These are phyloP conservation scores for Drosophila hamatofila DNA, from an alignment of 2,888 invertebrate genomes.

Conservation along the genomic window DNA sequence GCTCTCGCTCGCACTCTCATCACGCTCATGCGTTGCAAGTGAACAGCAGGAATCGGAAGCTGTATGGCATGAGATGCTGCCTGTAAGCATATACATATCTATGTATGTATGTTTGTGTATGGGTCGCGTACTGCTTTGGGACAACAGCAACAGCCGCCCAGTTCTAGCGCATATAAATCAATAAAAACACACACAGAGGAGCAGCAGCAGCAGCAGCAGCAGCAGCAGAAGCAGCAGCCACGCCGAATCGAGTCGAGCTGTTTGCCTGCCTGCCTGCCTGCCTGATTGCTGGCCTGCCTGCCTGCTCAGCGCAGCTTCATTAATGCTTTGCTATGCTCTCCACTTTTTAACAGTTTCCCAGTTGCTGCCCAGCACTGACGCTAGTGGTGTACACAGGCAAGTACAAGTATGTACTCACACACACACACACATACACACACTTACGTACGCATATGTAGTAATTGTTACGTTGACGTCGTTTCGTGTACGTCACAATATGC, in stretches of 20 bases:
- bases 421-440: constrained; percentile 16
- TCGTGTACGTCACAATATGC: constrained; percentile 47
- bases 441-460: constrained; percentile 24
- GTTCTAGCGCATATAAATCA: constrained; percentile 78
- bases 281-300: not conserved
- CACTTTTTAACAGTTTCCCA: constrained; percentile 47
- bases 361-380: constrained; percentile 34
- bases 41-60: constrained; percentile 73
- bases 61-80: constrained; percentile 46
- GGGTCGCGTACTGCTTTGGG: constrained; percentile 62
- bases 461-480: constrained; percentile 55
- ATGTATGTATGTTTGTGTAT: constrained; percentile 32
- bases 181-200: constrained; percentile 63
- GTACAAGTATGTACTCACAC: constrained; percentile 25
- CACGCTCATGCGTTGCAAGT: constrained; percentile 57
- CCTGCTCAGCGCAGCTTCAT: constrained; percentile 50
- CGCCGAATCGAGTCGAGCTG: constrained; percentile 39
- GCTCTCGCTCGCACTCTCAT: constrained; percentile 17
- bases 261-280: not conserved
- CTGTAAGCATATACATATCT: constrained; percentile 9
- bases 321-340: constrained; percentile 53
- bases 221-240: constrained; percentile 48
- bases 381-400: constrained; percentile 37
- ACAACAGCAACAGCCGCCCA: constrained; percentile 71
- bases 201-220: constrained; percentile 35